These are phyloP conservation scores for Drosophila pseudoananassae DNA, from an alignment of 1,140 invertebrate species.

Conservation along the genomic window DNA sequence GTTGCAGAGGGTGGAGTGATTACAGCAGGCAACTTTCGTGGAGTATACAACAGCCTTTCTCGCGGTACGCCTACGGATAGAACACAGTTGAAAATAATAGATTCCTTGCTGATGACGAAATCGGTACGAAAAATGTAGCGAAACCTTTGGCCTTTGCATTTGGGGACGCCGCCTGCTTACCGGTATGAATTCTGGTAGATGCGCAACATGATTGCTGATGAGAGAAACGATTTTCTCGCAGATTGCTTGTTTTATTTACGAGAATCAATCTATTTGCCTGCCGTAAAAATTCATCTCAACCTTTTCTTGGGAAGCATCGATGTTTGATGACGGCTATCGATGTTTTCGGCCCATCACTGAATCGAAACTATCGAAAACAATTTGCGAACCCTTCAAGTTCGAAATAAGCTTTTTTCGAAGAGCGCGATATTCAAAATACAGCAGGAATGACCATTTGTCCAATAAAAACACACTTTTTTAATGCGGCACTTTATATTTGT, in stretches of 20 bases:
- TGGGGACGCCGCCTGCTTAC: conserved; percentile 36
- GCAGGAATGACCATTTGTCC: not conserved
- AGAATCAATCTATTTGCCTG: conserved; percentile 46
- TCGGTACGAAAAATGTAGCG: conserved; percentile 35
- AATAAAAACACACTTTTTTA: not conserved
- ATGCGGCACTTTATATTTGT: conserved; percentile 7
- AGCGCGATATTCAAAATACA: not conserved
- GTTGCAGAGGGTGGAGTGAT: conserved; percentile 72
- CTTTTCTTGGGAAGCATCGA: not conserved
- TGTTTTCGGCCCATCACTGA: not conserved
- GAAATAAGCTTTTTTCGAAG: not conserved
- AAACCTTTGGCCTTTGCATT: not conserved
- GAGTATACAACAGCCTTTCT: conserved; percentile 74
- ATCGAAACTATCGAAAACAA: not conserved
- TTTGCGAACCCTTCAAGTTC: no score
- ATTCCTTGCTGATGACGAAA: conserved; percentile 66
- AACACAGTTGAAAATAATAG: conserved; percentile 21
- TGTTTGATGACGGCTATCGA: not conserved
- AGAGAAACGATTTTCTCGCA: conserved; percentile 48
- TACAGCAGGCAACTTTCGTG: conserved; percentile 72
- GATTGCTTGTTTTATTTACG: conserved; percentile 48
- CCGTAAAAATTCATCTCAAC: conserved; percentile 38
- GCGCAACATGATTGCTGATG: conserved; percentile 70
- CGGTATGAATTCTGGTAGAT: conserved; percentile 73
- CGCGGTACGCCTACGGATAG: conserved; percentile 57